phyloP scores from a whole-genome alignment of 1,140 invertebrate genomes.

The Drosophila obscura region DNA sequence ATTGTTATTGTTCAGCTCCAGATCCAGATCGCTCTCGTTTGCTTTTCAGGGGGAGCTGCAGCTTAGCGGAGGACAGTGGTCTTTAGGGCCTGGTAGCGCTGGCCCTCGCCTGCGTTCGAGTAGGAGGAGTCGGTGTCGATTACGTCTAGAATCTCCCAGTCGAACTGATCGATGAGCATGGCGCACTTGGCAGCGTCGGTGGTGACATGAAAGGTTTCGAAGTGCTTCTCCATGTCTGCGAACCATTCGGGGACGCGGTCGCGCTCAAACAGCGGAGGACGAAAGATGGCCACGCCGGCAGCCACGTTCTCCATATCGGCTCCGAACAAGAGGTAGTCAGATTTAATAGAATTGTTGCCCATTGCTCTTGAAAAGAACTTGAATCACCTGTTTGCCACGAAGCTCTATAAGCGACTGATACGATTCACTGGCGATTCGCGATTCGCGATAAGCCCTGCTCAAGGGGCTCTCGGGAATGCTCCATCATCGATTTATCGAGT shows the following conservation, averaged over 20 bases:
- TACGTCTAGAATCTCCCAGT: conserved; percentile 18
- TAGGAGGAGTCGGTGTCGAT: conserved; percentile 6
- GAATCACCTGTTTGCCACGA: too few relatives aligned
- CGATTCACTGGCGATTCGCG: too few relatives aligned
- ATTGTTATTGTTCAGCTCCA: background rate
- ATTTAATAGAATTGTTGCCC: conserved; percentile 9
- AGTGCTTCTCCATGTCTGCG: conserved; percentile 16
- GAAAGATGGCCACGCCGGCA: conserved; percentile 8
- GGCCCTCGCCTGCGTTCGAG: background rate
- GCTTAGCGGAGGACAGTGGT: background rate
- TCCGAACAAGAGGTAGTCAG: background rate
- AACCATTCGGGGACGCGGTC: conserved; percentile 12
- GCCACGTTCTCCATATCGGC: conserved; percentile 1
- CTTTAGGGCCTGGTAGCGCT: conserved; percentile 28
- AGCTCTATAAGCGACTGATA: too few relatives aligned
- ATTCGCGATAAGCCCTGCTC: too few relatives aligned
- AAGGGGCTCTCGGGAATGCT: too few relatives aligned
- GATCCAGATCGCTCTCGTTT: conserved; percentile 1
- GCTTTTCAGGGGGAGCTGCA: background rate
- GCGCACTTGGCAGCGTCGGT: conserved; percentile 25
- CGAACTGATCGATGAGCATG: conserved; percentile 26
- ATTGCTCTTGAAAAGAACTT: background rate
- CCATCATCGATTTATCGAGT: too few relatives aligned
- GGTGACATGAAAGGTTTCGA: conserved; percentile 21
- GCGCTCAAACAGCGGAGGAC: conserved; percentile 25